phyloP scores from a whole-genome alignment of 2,888 invertebrate genomes.

The Steromphala cineraria region DNA sequence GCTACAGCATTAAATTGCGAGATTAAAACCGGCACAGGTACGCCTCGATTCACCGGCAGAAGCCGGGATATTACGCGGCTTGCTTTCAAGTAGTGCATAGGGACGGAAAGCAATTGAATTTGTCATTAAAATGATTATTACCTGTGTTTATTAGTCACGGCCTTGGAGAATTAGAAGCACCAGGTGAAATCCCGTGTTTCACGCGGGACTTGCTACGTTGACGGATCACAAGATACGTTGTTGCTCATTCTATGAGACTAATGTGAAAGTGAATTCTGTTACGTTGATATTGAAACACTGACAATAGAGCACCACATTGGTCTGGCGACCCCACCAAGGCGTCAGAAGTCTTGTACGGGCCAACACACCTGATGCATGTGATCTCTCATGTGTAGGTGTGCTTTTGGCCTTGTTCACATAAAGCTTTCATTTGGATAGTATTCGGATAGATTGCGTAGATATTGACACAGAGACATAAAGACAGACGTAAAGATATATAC shows the following conservation, averaged over 20 bases:
- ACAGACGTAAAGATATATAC: too few species aligned
- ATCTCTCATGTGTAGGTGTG: too few species aligned
- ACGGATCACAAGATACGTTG: too few species aligned
- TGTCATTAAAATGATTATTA: conserved; percentile 7
- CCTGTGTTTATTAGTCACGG: not conserved
- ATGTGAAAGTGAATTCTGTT: not conserved
- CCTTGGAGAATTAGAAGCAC: not conserved
- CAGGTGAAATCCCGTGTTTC: not conserved
- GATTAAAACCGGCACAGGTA: not conserved
- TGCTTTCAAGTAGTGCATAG: not conserved
- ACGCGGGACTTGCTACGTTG: not conserved
- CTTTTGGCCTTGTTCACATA: too few species aligned
- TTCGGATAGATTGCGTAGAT: too few species aligned
- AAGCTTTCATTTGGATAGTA: too few species aligned
- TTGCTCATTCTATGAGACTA: not conserved
- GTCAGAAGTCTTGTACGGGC: too few species aligned
- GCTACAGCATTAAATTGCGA: not conserved
- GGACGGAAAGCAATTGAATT: conserved; percentile 10
- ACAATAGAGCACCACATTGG: too few species aligned
- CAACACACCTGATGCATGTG: too few species aligned
- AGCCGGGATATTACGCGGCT: not conserved
- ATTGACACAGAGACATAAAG: too few species aligned
- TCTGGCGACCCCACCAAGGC: too few species aligned
- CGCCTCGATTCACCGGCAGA: not conserved
- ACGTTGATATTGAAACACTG: not conserved